Percentiles rank a stretch among this genome's conserved stretches.
phyloP scores from a whole-genome alignment of 2,888 invertebrate genomes.

The Eustalomyia histrio region DNA sequence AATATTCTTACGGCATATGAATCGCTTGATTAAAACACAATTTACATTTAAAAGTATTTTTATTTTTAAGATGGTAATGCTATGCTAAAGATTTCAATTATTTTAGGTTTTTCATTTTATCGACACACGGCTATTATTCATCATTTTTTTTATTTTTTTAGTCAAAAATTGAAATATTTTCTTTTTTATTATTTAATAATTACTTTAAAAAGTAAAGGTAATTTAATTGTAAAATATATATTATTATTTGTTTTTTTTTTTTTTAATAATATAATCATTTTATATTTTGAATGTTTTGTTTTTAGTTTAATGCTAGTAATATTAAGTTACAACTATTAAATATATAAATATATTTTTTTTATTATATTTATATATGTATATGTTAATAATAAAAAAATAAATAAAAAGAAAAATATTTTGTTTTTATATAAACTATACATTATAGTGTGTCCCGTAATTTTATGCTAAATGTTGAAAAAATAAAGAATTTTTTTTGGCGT shows the following conservation, averaged over 20 bases:
- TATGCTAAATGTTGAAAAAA: too few relatives aligned
- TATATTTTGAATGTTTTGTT: conserved; percentile 59
- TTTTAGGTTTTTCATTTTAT: conserved; percentile 30
- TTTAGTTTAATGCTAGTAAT: conserved; percentile 57
- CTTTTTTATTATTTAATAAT: conserved; percentile 68
- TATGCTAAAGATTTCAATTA: conserved; percentile 51
- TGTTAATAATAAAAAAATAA: conserved; percentile 46
- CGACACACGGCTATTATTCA: conserved; percentile 32
- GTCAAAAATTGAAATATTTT: conserved; percentile 62
- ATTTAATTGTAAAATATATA: conserved; percentile 69
- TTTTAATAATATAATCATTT: conserved; percentile 58
- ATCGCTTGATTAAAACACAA: too few relatives aligned
- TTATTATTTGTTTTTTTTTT: conserved; percentile 25
- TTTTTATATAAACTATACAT: conserved; percentile 52
- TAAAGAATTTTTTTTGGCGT: too few relatives aligned
- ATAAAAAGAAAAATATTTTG: conserved; percentile 31
- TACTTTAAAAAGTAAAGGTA: conserved; percentile 74
- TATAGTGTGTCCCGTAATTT: too few relatives aligned
- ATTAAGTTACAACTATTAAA: conserved; percentile 63
- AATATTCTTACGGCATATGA: too few relatives aligned
- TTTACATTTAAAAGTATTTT: conserved; percentile 63
- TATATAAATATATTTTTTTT: conserved; percentile 56
- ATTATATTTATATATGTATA: conserved; percentile 53
- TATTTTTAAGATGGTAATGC: conserved; percentile 63
- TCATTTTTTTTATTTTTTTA: conserved; percentile 34